Evolutionary conservation across 2,888 invertebrate species (phyloP).

Genomic region (Myathropa florea): DNA sequence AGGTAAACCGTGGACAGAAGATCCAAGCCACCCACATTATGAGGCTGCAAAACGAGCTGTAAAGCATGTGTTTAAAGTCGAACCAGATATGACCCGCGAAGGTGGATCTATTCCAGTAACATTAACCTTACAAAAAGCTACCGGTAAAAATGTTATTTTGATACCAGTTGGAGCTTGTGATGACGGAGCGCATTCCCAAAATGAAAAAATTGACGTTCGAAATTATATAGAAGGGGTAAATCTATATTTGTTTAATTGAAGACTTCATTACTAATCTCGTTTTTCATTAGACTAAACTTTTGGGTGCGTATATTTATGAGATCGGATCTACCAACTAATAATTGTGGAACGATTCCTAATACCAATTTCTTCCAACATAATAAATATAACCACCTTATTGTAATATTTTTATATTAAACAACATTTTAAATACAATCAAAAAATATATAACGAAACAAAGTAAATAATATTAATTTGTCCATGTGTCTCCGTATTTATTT

Average conservation of each 20-base stretch:
- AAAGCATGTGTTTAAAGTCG: slow-evolving; percentile 90
- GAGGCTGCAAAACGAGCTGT: slow-evolving; percentile 92
- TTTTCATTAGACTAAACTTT: slow-evolving; percentile 91
- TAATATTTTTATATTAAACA: neutral
- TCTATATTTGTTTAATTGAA: slow-evolving; percentile 31
- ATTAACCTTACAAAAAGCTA: slow-evolving; percentile 94
- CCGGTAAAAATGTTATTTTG: slow-evolving; percentile 95
- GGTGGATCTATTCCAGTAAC: slow-evolving; percentile 99
- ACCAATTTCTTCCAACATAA: neutral
- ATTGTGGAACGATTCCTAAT: neutral
- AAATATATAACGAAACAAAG: neutral
- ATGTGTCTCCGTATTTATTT: slow-evolving; percentile 80
- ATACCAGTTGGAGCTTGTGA: slow-evolving; percentile 95
- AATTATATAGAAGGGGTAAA: slow-evolving; percentile 97
- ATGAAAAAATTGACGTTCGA: slow-evolving; percentile 95
- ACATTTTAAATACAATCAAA: neutral
- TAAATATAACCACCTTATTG: neutral
- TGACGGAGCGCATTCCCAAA: slow-evolving; percentile 99
- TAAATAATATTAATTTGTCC: slow-evolving; percentile 75
- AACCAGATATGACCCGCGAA: slow-evolving; percentile 97
- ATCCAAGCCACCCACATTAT: slow-evolving; percentile 96
- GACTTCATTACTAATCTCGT: slow-evolving; percentile 57
- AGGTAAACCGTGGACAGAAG: slow-evolving; percentile 95
- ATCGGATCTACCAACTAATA: slow-evolving; percentile 76
- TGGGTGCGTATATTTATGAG: slow-evolving; percentile 95